phyloP scores from a whole-genome alignment of 2,113 vertebrate genomes.

The Chionodraco myersi region DNA sequence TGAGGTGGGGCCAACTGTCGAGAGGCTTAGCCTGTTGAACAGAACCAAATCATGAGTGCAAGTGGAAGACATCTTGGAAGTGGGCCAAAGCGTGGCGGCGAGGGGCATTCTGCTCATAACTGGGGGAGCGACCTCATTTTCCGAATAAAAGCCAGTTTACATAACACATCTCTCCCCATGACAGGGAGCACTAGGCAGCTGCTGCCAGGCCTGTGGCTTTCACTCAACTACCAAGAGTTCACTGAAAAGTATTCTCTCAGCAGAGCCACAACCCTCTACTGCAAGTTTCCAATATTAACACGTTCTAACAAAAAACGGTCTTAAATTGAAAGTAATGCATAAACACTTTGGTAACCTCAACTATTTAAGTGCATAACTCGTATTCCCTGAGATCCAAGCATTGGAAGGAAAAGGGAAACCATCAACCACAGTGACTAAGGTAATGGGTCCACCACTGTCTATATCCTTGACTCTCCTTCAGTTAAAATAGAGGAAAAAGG shows the following conservation, averaged over 20 bases:
- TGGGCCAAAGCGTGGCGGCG: slow-evolving; percentile 63
- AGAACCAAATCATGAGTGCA: slow-evolving; percentile 69
- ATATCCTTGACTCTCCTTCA: background rate
- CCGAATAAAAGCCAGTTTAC: slow-evolving; percentile 80
- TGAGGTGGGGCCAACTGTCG: slow-evolving; percentile 49
- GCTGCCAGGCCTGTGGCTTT: slow-evolving; percentile 74
- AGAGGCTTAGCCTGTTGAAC: slow-evolving; percentile 55
- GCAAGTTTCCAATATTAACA: slow-evolving; percentile 50
- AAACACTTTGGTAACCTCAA: slow-evolving; percentile 44
- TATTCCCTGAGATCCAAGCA: slow-evolving; percentile 19
- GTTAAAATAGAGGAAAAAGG: background rate
- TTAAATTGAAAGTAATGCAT: slow-evolving; percentile 45
- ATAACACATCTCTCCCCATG: slow-evolving; percentile 78
- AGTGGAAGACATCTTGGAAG: slow-evolving; percentile 75
- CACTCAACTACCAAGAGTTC: slow-evolving; percentile 57
- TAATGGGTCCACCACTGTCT: slow-evolving; percentile 3
- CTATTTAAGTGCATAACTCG: slow-evolving; percentile 26
- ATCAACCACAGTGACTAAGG: background rate
- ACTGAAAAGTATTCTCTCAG: slow-evolving; percentile 51
- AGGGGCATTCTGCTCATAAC: slow-evolving; percentile 80
- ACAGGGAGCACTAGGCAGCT: slow-evolving; percentile 70
- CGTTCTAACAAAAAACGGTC: slow-evolving; percentile 25
- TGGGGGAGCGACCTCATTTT: slow-evolving; percentile 77
- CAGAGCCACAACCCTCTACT: slow-evolving; percentile 37
- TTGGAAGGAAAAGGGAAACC: background rate